These are phyloP conservation scores for Acipenser ruthenus DNA, from an alignment of 2,797 vertebrate genomes.

Conservation along the genomic window DNA sequence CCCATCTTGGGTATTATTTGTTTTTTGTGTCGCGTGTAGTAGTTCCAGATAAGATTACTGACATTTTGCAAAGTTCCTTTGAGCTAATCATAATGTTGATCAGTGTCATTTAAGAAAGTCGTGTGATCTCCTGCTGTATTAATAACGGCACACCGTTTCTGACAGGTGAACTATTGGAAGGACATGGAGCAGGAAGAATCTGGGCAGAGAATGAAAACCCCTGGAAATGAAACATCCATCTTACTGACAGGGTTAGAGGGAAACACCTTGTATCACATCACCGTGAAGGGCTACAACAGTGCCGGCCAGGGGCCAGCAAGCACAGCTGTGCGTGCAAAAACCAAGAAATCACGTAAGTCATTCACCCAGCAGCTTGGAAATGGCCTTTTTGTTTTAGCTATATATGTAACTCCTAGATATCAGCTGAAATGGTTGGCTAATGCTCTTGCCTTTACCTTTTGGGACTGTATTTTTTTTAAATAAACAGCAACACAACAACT, in stretches of 20 bases:
- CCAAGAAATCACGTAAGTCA: conserved; percentile 86
- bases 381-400: neutral
- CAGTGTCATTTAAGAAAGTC: no score
- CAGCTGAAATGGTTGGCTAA: no score
- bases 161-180: conserved; percentile 86
- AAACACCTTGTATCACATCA: conserved; percentile 77
- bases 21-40: no score
- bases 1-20: no score
- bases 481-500: no score
- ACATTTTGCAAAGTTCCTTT: no score
- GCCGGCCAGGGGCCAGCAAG: conserved; percentile 87
- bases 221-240: conserved; percentile 79
- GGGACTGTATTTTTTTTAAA: no score
- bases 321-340: conserved; percentile 58
- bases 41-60: no score
- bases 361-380: neutral
- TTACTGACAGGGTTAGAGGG: conserved; percentile 80
- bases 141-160: conserved; percentile 22
- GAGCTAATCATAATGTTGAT: no score
- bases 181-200: conserved; percentile 80
- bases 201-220: conserved; percentile 71
- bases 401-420: no score
- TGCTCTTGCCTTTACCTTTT: no score
- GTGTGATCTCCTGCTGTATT: no score
- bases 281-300: conserved; percentile 85